Conservation (phyloP, 2,113 vertebrate genomes). For the Lepus timidus region DNA sequence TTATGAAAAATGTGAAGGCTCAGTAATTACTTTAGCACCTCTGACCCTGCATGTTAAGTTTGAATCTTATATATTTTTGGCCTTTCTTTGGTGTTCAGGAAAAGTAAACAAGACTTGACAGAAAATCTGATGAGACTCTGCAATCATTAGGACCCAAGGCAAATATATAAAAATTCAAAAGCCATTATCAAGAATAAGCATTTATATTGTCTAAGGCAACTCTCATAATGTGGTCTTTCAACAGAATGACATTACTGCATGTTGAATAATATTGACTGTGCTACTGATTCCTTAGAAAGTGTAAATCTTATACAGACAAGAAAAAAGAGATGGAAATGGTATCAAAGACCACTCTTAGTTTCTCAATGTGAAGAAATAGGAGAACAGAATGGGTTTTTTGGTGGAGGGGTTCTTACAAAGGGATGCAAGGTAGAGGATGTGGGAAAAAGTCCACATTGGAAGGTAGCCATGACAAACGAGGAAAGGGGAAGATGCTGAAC, state of each 20-base stretch:
- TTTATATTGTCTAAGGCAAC: not conserved
- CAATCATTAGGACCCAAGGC: constrained; percentile 27
- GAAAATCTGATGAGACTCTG: constrained; percentile 55
- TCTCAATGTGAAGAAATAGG: not conserved
- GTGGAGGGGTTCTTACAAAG: not conserved
- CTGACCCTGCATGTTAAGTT: constrained; percentile 11
- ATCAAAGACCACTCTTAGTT: not conserved
- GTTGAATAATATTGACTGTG: not conserved
- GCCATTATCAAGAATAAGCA: constrained; percentile 2
- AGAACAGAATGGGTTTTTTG: rapidly evolving
- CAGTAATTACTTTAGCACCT: constrained; percentile 29
- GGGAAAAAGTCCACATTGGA: not conserved
- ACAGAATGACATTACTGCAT: not conserved
- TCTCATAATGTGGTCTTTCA: constrained; percentile 31
- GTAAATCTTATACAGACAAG: not conserved
- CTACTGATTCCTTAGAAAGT: constrained; percentile 22
- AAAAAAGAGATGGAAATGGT: not conserved
- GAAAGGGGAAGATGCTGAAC: not conserved
- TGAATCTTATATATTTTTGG: not conserved
- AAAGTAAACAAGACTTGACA: constrained; percentile 62
- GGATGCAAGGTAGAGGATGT: not conserved
- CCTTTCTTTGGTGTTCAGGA: constrained; percentile 50
- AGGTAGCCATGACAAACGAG: not conserved
- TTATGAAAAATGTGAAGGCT: not conserved
- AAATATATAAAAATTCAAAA: constrained; percentile 57